Base-by-base conservation (phyloP, 2,113 vertebrate species). In the Sigmodon hispidus region DNA sequence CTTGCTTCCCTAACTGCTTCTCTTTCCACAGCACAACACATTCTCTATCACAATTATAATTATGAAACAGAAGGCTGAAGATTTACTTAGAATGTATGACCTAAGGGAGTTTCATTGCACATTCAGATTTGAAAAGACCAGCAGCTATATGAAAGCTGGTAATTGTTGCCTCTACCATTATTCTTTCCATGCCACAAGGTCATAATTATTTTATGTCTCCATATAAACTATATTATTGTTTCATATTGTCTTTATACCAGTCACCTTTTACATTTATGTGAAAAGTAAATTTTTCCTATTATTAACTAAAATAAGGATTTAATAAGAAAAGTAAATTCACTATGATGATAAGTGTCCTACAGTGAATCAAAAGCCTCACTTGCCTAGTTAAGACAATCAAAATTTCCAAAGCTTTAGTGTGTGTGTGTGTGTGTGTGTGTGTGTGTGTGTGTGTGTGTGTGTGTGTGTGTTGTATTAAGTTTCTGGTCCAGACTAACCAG, bases 11-110 rank as follows among this genome's bases (percentile, higher is more conserved):
- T 40, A 52, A 61, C 40, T 67, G 13, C 10, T 52, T 80, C 11
- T 75, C 12, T 88, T 95, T 92, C 34, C 29, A 77, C 29, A 50
- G 40, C 2, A 63, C 24, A 15, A 91, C 36, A 89, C 12, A 69
- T 67, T 43, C 50, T 96, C 79, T 48, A 87, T 94, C 89, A 93
- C 67, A 90, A 70, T 83, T 93, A 93, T 24, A 19, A 81, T 48
- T 75, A 81, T 61, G 12, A 69, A 55, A 13, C 19, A 31, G 59
- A 93, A 92, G 63, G 10, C 1, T n/a, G 34, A 85, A 95, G 77
- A 63, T 40, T 50, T 84, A 48, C 63, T 50, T 67, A 90, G 95
- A 88, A 96, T 76, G 12, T n/a, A 94, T 96, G 40, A 83, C 29
- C 65, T 76, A 87, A 88, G 52, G 26, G 21, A 85, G 40, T 40